A percentile compares a stretch with the other conserved stretches of the same genome.
Evolutionary conservation across 2,797 vertebrate species (phyloP).

Genomic region (Rhabdophis nuchalis): DNA sequence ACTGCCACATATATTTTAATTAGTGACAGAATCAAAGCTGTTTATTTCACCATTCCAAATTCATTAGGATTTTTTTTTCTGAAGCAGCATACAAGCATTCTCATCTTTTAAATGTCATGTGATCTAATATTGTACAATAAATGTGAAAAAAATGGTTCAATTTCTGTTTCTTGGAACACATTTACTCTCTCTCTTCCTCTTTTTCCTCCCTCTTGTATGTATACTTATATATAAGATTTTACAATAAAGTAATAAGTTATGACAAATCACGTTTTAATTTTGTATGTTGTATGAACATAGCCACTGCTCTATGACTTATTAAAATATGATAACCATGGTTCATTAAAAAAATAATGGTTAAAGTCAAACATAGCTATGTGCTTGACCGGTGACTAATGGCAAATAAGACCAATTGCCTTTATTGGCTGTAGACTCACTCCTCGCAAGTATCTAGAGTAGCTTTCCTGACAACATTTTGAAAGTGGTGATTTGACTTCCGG

Average conservation of each 20-base stretch:
- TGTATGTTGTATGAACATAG: too few species aligned
- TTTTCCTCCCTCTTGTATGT: too few species aligned
- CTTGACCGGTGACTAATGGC: not conserved
- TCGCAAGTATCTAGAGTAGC: too few species aligned
- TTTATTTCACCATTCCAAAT: constrained; percentile 5
- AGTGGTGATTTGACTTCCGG: too few species aligned
- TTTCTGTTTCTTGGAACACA: constrained; percentile 33
- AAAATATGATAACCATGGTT: too few species aligned
- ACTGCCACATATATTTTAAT: not conserved
- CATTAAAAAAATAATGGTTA: too few species aligned
- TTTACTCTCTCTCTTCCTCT: constrained; percentile 13
- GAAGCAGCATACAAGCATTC: constrained; percentile 8
- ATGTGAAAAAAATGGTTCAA: constrained; percentile 38
- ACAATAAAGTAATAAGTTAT: constrained; percentile 38
- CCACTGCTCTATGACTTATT: too few species aligned
- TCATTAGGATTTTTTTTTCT: not conserved
- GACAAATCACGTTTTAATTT: too few species aligned
- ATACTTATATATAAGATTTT: not conserved
- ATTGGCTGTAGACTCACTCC: not conserved
- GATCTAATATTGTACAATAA: constrained; percentile 10
- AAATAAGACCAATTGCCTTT: constrained; percentile 36
- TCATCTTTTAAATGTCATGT: not conserved
- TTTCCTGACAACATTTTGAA: too few species aligned
- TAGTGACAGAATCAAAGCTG: not conserved
- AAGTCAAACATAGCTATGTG: too few species aligned